Conservation (phyloP, 2,888 invertebrate genomes). For the Cylloceria caligata region DNA sequence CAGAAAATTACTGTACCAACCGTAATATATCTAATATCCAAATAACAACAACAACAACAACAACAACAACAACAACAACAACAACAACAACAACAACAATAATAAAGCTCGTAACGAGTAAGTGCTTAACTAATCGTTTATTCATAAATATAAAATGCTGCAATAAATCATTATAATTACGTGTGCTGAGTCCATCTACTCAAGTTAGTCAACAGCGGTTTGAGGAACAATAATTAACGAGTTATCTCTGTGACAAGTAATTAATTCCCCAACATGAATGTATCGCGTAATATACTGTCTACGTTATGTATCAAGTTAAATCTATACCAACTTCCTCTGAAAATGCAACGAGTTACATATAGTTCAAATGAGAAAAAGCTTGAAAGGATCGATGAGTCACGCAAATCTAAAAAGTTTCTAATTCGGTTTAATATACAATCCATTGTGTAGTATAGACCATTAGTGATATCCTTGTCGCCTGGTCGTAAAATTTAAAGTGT, state of each 20-base stretch:
- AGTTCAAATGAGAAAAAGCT: slow-evolving; percentile 1
- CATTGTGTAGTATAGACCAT: neutral
- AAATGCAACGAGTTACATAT: no score
- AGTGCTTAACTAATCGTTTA: neutral
- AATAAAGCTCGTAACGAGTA: neutral
- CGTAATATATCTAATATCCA: no score
- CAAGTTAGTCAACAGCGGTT: no score
- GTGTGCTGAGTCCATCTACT: no score
- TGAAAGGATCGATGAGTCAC: neutral
- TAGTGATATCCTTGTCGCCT: neutral
- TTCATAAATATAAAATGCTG: neutral
- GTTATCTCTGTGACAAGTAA: no score
- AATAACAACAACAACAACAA: no score
- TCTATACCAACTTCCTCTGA: neutral
- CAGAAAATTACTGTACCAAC: neutral
- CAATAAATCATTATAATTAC: neutral
- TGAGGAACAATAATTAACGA: no score
- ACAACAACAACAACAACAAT: no score
- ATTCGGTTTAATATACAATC: neutral
- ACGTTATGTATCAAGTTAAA: no score
- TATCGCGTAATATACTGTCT: no score
- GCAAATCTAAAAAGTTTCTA: neutral
- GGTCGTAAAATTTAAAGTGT: slow-evolving; percentile 4
- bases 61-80: neutral
- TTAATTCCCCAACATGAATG: no score